These are phyloP conservation scores for Agrochola macilenta DNA, from an alignment of 2,888 invertebrate genomes.

Conservation along the genomic window DNA sequence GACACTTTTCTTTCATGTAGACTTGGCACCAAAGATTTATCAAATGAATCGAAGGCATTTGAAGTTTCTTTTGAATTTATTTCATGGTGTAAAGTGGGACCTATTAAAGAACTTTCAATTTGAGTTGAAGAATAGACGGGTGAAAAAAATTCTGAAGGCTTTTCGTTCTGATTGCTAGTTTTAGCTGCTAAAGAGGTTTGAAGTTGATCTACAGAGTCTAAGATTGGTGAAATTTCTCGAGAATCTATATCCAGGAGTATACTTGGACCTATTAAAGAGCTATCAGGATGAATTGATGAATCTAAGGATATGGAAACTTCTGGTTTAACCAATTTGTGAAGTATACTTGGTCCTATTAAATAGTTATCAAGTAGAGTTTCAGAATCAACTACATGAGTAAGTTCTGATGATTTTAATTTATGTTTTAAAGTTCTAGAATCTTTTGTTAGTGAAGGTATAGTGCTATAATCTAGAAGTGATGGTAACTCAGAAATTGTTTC, in stretches of 20 bases:
- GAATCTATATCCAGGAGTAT: background rate
- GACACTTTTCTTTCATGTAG: background rate
- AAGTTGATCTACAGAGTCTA: background rate
- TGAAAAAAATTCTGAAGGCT: background rate
- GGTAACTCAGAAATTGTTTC: background rate
- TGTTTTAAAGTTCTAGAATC: background rate
- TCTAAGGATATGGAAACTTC: background rate
- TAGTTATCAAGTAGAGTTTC: background rate
- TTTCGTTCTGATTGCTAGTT: background rate
- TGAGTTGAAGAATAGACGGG: background rate
- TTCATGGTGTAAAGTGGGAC: background rate
- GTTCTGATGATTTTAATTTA: background rate
- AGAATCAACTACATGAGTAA: background rate
- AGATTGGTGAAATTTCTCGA: background rate
- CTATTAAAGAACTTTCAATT: conserved; percentile 9
- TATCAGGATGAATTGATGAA: conserved; percentile 11
- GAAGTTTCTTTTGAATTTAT: background rate
- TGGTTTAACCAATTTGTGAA: background rate
- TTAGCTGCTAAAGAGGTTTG: background rate
- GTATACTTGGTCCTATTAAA: background rate
- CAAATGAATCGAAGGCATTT: background rate
- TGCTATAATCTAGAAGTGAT: background rate
- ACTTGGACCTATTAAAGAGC: conserved; percentile 23
- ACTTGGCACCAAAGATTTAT: conserved; percentile 6
- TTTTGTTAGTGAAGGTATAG: background rate